Evolutionary conservation across 2,797 vertebrate species (phyloP), one percentile per base, ranked within the genome.

Genomic region (Adelosebastes latens): DNA sequence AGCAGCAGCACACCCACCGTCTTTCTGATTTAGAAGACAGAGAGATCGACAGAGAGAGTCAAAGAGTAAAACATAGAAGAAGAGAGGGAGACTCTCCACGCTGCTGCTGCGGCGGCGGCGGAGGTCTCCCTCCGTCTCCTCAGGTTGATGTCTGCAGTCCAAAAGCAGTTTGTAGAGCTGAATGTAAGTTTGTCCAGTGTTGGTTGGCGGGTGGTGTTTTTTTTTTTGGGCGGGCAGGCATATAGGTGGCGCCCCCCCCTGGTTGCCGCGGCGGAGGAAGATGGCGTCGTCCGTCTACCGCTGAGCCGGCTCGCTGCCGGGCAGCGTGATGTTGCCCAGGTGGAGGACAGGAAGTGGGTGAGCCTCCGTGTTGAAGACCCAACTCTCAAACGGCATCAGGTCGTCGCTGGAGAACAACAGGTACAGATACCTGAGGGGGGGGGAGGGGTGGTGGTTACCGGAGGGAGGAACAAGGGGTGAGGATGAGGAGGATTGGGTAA

Each of bases 331-430:
- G 94, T 99, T 99, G 82, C 96, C 97, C 95, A 98, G 94, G 92
- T 96, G 98, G 89, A 99, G 96, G 89, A 99, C 97, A 5, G 98
- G 98, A 79, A 99, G 94, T 16, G 98, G 97, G 86, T 99, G 98
- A 79, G 98, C 98, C 95, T 99, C 98, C 3, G 98, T 99, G 93
- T 99, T 99, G 92, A 99, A 99, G 80, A 99, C 98, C 98, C 98
- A 99, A 91, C 96, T 97, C 92, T 99, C 98, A 92, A 99, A 94
- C 27, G 98, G 97, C 93, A 99, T 94, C 88, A 99, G 96, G 91
- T 99, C 98, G 62, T 99, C 98, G 4, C 94, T 96, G 92, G 98
- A 99, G 96, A 99, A 99, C 79, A 99, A 94, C 93, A 99, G 96
- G 92, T 99, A 99, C 90, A 99, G 96, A 90, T 99, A 99, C 95